These are phyloP conservation scores for Andrena hattorfiana DNA, from an alignment of 2,888 invertebrate genomes.

Conservation along the genomic window DNA sequence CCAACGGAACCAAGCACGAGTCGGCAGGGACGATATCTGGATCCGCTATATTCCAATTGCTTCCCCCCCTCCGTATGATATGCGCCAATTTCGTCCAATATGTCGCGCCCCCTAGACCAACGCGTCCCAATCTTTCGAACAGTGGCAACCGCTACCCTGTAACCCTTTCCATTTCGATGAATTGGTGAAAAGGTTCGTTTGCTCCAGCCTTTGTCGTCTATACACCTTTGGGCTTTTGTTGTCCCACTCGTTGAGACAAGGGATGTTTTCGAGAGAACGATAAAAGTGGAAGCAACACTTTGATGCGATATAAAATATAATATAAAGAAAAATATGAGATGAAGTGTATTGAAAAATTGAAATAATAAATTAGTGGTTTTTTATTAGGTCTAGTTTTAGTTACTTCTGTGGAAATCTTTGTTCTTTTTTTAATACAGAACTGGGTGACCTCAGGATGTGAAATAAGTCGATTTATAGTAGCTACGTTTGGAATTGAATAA, in stretches of 20 bases:
- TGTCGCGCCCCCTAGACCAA: constrained; percentile 80
- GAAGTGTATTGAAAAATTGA: too few relatives aligned
- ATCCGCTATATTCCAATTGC: constrained; percentile 82
- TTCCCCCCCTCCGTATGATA: constrained; percentile 82
- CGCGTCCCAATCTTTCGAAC: constrained; percentile 45
- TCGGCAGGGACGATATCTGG: constrained; percentile 72
- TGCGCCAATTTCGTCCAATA: constrained; percentile 84
- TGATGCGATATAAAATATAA: too few relatives aligned
- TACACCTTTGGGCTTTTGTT: neutral
- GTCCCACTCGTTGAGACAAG: neutral
- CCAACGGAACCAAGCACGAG: constrained; percentile 78
- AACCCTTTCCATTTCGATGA: constrained; percentile 4
- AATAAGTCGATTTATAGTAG: too few relatives aligned
- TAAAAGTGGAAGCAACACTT: too few relatives aligned
- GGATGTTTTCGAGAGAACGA: neutral
- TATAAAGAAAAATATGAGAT: too few relatives aligned
- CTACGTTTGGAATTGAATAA: too few relatives aligned
- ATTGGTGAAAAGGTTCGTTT: neutral
- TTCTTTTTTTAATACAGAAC: too few relatives aligned
- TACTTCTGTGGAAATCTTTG: too few relatives aligned
- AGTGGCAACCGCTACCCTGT: constrained; percentile 18
- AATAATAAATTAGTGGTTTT: too few relatives aligned
- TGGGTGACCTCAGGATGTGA: too few relatives aligned
- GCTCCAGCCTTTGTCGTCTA: neutral
- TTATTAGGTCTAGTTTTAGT: too few relatives aligned